phyloP scores from a whole-genome alignment of 1,140 invertebrate species.

The Drosophila sucinea region DNA sequence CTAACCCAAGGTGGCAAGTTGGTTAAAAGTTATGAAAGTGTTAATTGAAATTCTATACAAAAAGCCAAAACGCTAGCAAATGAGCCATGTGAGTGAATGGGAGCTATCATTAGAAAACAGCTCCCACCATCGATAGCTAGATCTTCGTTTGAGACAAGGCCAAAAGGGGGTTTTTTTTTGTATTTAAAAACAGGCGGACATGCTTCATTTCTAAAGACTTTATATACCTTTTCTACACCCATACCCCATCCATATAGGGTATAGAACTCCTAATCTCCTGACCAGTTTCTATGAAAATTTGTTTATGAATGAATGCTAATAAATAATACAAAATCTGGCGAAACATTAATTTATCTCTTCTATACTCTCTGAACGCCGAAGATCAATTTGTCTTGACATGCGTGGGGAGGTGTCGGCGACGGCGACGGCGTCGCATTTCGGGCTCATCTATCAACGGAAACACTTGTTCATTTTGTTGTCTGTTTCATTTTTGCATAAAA shows the following conservation, averaged over 20 bases:
- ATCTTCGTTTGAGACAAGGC: too few species aligned
- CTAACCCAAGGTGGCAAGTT: constrained; percentile 43
- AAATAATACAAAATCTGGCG: constrained; percentile 67
- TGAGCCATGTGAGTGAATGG: constrained; percentile 31
- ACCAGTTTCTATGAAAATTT: constrained; percentile 49
- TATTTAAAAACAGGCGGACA: too few species aligned
- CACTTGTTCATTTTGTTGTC: constrained; percentile 41
- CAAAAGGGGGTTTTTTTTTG: too few species aligned
- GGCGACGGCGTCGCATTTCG: constrained; percentile 36
- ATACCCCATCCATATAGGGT: not conserved
- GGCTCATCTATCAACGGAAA: constrained; percentile 57
- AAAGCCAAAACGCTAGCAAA: constrained; percentile 28
- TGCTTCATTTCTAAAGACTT: too few species aligned
- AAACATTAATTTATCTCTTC: constrained; percentile 42
- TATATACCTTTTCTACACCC: too few species aligned
- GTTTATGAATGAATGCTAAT: constrained; percentile 65
- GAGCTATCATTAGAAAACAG: not conserved
- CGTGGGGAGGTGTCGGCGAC: constrained; percentile 42
- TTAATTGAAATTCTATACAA: constrained; percentile 64
- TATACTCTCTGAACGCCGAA: constrained; percentile 2
- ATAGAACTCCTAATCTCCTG: constrained; percentile 16
- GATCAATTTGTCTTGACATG: constrained; percentile 63
- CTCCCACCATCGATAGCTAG: too few species aligned
- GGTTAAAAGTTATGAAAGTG: constrained; percentile 63
- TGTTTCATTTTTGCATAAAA: constrained; percentile 49